Evolutionary conservation across 2,797 vertebrate genomes (phyloP), one percentile per base, ranked within the genome.

Genomic region (Anguilla obscura): DNA sequence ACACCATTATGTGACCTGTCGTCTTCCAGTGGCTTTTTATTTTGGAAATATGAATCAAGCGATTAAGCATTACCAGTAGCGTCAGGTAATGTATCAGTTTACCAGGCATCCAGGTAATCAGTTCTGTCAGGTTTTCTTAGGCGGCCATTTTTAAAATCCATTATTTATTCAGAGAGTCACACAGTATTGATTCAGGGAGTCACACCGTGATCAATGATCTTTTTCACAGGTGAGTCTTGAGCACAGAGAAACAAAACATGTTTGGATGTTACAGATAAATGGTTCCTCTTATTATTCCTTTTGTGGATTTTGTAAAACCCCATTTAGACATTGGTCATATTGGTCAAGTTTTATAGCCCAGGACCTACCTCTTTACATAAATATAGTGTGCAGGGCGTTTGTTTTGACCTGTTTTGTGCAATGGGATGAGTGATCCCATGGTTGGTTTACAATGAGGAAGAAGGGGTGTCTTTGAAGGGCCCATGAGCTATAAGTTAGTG

Each of bases 331-430:
- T 18, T 84, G 30, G 56, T 36, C 10, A 21, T 85, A 90, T 89
- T 90, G 86, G 36, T 40, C 36, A 90, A 88, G 89, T 88, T 33
- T 87, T 85, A 86, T 63, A 66, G 85, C 71, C 83, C 63, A 30
- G 56, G 86, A 80, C 88, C 60, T 24, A 80, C 88, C 50, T 85
- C 74, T 89, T 86, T 86, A 54, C 87, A 85, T 89, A 89, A 90
- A 89, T 88, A 88, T 83, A 88, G 69, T 85, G 60, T 90, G 71
- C 90, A 88, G 90, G 88, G 54, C 14, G 6, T 71, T 71, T 10
- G 7, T 16, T 80, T 86, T 52, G 83, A 86, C 89, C 54, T 86
- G 86, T 89, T 91, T 66, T 83, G 27, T 63, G 85, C 69, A 86
- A 86, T 85, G 54, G 54, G 8, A 69, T 83, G 83, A 80, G 58